Evolutionary conservation across 2,113 vertebrate species (phyloP), one percentile per base, ranked within the genome.

Genomic region (Regulus satrapa): DNA sequence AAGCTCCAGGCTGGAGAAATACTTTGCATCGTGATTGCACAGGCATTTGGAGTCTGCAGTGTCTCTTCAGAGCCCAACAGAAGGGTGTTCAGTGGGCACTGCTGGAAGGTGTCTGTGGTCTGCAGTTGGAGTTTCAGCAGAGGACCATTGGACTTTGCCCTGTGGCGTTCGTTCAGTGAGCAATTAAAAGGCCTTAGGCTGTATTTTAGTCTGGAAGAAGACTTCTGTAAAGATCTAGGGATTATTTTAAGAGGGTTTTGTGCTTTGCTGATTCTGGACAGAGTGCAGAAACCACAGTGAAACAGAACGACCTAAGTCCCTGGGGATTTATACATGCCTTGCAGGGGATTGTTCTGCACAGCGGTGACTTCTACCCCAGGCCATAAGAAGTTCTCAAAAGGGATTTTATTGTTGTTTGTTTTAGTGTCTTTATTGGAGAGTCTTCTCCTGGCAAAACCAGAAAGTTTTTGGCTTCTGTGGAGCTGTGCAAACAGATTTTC

Each of bases 241-340:
- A 66, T 86, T 73, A n/a, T 89, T 95, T 80, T n/a, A 82, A 77
- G 75, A 73, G 28, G 3, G 8, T 64, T 66, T 55, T 73, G 25
- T 64, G 26, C 61, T 52, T n/a, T 85, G n/a, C 40, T 78, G 62
- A 18, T 75, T 64, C 41, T 52, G 36, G 24, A 12, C 63, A 71
- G 52, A 36, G 49, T 36, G 23, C 21, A 54, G 43, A 85, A 73
- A 29, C 28, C 9, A 7, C n/a, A 52, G 21, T 51, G 63, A 72
- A 72, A 16, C 38, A 58, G 48, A 83, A 45, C 38, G 58, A 34
- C 54, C 18, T 26, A 21, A 29, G 38, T 69, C 11, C 14, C 12
- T 17, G 3, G 9, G 51, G 16, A 36, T 8, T 59, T 82, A 15
- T 0, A 2, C 2, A 0, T 61, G 25, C 31, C 38, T 66, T 58